Base-by-base conservation (phyloP, 2,797 vertebrate genomes). In the Tympanoctomys barrerae region DNA sequence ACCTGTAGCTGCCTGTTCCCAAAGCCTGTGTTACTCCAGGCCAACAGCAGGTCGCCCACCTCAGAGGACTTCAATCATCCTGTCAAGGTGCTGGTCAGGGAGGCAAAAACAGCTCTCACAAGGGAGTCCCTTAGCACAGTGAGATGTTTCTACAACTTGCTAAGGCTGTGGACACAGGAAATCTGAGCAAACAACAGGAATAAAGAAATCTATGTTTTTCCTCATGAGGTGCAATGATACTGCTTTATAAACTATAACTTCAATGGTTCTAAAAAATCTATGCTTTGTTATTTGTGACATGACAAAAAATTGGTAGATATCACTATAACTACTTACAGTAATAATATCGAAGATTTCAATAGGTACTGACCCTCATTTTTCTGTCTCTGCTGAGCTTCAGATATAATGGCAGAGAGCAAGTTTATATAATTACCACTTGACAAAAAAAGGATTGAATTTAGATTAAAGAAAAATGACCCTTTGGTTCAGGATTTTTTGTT, bases 321-420 rank as follows among this genome's bases (percentile, higher is more conserved):
- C 61, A 57, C 26, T 73, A 73, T 52, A 82, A 46, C 6, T 24
- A 73, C 64, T 3, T 54, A 33, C 21, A 85, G 39, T 49, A 92
- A 62, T 11, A 64, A 62, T 36, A 85, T 2, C 33, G 59, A 66
- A 81, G 71, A 28, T 71, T 91, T 42, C 5, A 82, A 57, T 86
- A 78, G 93, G 6, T 49, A 21, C 68, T 77, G 62, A 26, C 13
- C 12, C 26, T 89, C 49, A 64, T 46, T 85, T 68, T 96, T 81
- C 46, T 49, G 19, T 52, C 33, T 87, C 7, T 70, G 36, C 39
- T 77, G 87, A 84, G 49, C 93, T 97, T 87, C 57, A 94, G 36
- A 8, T 66, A 82, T 28, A 75, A 75, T 42, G 39, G 71, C 71
- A 73, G 71, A 42, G 22, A 42, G 22, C 71, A 28, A 75, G 39